Conservation (phyloP, 2,797 vertebrate genomes). For the Gallinago stenura region DNA sequence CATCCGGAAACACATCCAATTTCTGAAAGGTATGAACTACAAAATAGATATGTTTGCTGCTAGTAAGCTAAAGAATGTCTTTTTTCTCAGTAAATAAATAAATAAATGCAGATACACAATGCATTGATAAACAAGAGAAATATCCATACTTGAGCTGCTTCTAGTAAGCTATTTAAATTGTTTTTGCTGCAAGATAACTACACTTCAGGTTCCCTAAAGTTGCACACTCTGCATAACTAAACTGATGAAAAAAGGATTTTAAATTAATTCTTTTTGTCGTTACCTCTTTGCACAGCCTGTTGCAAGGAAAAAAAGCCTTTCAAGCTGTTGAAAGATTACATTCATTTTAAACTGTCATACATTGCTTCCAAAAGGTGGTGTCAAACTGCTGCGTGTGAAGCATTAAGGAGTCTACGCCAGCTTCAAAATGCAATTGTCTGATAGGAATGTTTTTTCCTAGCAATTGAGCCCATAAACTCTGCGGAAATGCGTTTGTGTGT, state of each 20-base stretch:
- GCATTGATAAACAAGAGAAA: background rate
- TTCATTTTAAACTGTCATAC: constrained; percentile 48
- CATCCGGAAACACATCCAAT: background rate
- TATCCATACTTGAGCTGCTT: background rate
- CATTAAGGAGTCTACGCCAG: background rate
- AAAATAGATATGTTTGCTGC: background rate
- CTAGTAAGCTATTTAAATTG: background rate
- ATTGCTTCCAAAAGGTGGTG: background rate
- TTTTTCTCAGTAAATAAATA: background rate
- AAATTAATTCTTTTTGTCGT: constrained; percentile 37
- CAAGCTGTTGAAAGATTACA: constrained; percentile 48
- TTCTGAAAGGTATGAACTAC: background rate
- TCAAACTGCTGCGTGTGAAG: background rate
- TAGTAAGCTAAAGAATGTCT: background rate
- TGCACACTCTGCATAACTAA: background rate
- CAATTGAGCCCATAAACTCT: background rate
- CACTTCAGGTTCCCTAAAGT: background rate
- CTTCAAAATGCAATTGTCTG: background rate
- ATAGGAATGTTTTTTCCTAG: background rate
- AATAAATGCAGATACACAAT: background rate
- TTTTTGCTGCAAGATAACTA: background rate
- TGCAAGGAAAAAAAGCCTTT: constrained; percentile 3
- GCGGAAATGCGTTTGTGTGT: background rate
- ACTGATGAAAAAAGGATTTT: background rate
- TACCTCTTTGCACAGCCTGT: background rate